Evolutionary conservation across 2,113 vertebrate genomes (phyloP), one percentile per base, ranked within the genome.

Genomic region (Ginglymostoma cirratum): DNA sequence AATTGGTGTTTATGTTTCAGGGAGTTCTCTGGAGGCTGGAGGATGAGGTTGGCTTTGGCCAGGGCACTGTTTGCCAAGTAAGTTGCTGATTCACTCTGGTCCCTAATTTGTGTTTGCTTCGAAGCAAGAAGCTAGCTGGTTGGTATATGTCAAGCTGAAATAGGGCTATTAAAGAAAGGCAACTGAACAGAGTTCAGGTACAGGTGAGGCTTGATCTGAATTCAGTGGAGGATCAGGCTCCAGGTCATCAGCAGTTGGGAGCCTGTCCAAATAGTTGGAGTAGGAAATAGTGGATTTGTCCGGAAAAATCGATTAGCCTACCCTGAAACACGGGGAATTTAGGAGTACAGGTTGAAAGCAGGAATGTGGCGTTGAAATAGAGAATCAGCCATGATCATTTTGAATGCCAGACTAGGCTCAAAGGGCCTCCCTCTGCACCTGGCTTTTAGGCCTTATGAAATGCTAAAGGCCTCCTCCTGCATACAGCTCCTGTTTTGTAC

Each of bases 11-110:
- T 97, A 34, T 97, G 14, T 67, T 96, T 93, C 96, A 99, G 99
- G 98, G 99, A 99, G 97, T 99, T 99, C 96, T 99, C 99, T 0
- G 99, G 99, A 96, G 99, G 99, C 65, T 99, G 99, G 99, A 98
- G 99, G 96, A 99, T 99, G 99, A 98, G 99, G 96, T 96, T 99
- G 97, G 99, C 99, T 2, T 97, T 99, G 96, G 99, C 99, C 95
- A 98, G 99, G 97, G 99, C 99, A 48, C 97, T 99, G 10, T 99
- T 99, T 97, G 99, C 98, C 96, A 98, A 98, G 99, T 99, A 96
- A 98, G 98, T 96, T 34, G 17, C 34, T 96, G 30, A 27, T 55
- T 34, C 42, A 0, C 27, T 42, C 24, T 94, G 93, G n/a, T 19
- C 2, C 38, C 38, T 66, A 24, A 8, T 94, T 19, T 34, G 24